Evolutionary conservation across 2,113 vertebrate genomes (phyloP).

Genomic region (Dipodomys stephensi): DNA sequence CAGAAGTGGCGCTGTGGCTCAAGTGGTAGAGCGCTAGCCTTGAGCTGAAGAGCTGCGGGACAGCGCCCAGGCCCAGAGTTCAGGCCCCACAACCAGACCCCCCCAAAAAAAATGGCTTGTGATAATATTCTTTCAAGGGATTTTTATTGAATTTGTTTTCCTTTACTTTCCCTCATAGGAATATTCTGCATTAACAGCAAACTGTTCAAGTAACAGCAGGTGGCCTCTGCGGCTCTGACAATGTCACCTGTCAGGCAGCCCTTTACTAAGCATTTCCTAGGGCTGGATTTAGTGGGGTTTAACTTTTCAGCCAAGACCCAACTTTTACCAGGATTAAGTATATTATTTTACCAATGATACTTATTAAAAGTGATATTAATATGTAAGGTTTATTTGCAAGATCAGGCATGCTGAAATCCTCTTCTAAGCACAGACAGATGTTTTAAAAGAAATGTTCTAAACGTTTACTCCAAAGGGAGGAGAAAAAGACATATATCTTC

Average conservation of each 20-base stretch:
- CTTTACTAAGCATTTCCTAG: background rate
- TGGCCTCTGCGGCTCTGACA: background rate
- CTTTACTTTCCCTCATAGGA: slow-evolving; percentile 12
- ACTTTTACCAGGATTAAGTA: background rate
- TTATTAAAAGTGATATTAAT: slow-evolving; percentile 9
- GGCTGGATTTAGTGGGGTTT: background rate
- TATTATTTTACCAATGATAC: background rate
- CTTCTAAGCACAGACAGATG: slow-evolving; percentile 13
- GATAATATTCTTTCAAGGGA: background rate
- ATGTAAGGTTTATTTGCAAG: background rate
- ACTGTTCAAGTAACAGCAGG: background rate
- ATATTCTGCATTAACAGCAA: background rate
- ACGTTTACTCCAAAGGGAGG: background rate
- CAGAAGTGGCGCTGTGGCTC: too few relatives aligned
- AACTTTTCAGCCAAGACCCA: background rate
- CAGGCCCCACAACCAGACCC: too few relatives aligned
- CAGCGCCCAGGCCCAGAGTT: too few relatives aligned
- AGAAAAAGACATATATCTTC: background rate
- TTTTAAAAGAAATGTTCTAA: slow-evolving; percentile 17
- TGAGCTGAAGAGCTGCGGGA: too few relatives aligned
- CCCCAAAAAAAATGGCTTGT: background rate
- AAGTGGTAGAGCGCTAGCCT: too few relatives aligned
- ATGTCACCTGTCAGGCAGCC: too few relatives aligned
- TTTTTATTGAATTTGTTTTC: slow-evolving; percentile 42
- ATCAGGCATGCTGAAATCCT: background rate